Conservation (phyloP, 2,888 invertebrate genomes). For the Venusia cambrica region DNA sequence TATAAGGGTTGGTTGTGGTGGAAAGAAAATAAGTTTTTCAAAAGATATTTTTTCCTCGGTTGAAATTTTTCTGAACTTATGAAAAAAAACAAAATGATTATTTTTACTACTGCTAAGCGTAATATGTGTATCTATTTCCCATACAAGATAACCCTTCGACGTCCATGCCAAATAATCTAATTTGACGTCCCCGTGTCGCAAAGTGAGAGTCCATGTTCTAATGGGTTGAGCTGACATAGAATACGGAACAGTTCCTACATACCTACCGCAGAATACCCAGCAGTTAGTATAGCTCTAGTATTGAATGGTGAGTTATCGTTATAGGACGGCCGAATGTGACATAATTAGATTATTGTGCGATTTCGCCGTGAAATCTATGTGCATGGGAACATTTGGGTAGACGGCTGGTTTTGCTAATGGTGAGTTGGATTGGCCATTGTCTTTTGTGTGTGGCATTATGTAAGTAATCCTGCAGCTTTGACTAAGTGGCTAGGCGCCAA, state of each 20-base stretch:
- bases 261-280: neutral
- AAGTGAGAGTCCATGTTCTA: slow-evolving; percentile 51
- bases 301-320: slow-evolving; percentile 1
- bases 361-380: slow-evolving; percentile 38
- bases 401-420: slow-evolving; percentile 4
- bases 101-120: no score
- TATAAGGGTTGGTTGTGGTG: no score
- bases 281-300: slow-evolving; percentile 1
- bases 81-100: no score
- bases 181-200: slow-evolving; percentile 47
- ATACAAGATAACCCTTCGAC: slow-evolving; percentile 34
- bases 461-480: no score
- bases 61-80: no score
- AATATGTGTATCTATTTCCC: no score
- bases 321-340: slow-evolving; percentile 32
- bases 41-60: no score
- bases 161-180: slow-evolving; percentile 49
- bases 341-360: slow-evolving; percentile 51
- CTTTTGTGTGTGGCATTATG: no score
- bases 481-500: no score
- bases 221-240: slow-evolving; percentile 44
- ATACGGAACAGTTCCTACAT: slow-evolving; percentile 1
- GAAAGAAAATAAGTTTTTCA: no score
- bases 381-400: slow-evolving; percentile 22
- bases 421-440: slow-evolving; percentile 2